These are phyloP conservation scores for Ctenoplectra terminalis DNA, from an alignment of 1,140 invertebrate species.

Conservation along the genomic window DNA sequence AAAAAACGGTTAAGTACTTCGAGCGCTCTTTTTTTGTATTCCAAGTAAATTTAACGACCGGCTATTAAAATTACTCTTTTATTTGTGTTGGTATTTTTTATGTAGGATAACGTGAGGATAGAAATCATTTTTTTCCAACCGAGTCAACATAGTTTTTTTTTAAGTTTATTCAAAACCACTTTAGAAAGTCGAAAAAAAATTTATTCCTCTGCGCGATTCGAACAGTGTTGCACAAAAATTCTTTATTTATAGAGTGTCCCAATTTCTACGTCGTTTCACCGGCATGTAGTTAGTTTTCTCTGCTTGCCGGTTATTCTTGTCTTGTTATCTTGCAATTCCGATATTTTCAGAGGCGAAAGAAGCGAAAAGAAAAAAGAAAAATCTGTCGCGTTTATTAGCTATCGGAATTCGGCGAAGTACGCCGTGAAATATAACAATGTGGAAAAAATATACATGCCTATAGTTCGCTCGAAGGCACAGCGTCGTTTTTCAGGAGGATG, in stretches of 20 bases:
- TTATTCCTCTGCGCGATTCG: background rate
- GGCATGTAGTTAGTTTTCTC: conserved; percentile 43
- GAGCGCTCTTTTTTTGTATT: background rate
- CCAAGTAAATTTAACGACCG: too few species aligned
- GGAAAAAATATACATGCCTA: background rate
- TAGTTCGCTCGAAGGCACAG: too few species aligned
- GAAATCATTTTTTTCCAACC: too few species aligned
- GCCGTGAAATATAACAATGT: background rate
- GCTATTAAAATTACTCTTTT: too few species aligned
- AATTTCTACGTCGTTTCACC: conserved; percentile 59
- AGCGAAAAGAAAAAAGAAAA: conserved; percentile 5
- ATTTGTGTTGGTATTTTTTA: too few species aligned
- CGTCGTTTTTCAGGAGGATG: background rate
- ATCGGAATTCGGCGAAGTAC: background rate
- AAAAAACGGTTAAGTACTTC: background rate
- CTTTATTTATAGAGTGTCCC: conserved; percentile 71
- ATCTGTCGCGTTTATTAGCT: background rate
- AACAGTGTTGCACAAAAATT: conserved; percentile 51
- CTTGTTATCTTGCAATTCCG: conserved; percentile 19
- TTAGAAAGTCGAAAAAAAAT: background rate
- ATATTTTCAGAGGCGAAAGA: conserved; percentile 48
- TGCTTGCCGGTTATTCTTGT: conserved; percentile 54
- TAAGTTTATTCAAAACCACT: background rate
- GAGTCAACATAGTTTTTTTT: too few species aligned
- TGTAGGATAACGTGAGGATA: too few species aligned